Evolutionary conservation across 2,797 vertebrate genomes (phyloP).

Genomic region (Onychomys leucogaster): DNA sequence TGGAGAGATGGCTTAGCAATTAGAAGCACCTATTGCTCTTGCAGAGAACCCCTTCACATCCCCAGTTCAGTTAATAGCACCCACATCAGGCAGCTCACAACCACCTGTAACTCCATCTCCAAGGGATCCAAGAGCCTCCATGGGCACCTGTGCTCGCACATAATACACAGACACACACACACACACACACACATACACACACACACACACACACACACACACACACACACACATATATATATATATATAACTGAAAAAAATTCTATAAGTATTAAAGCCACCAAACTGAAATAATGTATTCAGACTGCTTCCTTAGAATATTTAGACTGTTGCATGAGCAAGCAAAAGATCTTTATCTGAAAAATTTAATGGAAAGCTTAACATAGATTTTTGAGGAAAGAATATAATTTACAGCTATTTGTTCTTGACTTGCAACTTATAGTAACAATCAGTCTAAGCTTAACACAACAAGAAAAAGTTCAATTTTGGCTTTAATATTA

Average conservation of each 20-base stretch:
- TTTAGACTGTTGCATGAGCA: neutral
- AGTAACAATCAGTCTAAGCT: neutral
- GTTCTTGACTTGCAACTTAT: constrained; percentile 13
- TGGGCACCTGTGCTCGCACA: neutral
- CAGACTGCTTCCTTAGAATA: neutral
- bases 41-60: neutral
- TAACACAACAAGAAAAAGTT: constrained; percentile 28
- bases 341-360: constrained; percentile 9
- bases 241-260: neutral
- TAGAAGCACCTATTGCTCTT: neutral
- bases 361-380: constrained; percentile 28
- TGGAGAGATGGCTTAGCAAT: neutral
- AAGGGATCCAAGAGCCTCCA: neutral
- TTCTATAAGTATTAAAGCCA: neutral
- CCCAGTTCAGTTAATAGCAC: no score
- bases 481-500: neutral
- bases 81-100: neutral
- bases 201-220: neutral
- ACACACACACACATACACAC: neutral
- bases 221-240: neutral
- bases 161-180: neutral
- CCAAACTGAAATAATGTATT: neutral
- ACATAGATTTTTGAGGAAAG: neutral
- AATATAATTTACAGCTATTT: neutral
- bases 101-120: neutral